These are phyloP conservation scores for Goniozus legneri DNA, from an alignment of 1,140 invertebrate genomes.

Conservation along the genomic window DNA sequence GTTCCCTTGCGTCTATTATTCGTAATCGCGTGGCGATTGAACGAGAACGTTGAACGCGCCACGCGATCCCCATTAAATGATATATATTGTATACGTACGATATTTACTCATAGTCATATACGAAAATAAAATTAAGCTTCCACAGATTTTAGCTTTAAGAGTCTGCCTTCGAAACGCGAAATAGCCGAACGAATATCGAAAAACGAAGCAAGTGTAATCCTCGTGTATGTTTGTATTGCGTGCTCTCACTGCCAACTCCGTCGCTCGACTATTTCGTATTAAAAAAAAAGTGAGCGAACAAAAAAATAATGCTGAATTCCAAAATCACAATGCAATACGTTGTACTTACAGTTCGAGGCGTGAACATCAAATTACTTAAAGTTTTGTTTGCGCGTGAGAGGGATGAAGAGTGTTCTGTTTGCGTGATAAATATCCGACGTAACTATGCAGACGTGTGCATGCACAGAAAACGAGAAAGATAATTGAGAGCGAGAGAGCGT, in stretches of 20 bases:
- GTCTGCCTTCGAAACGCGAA: slow-evolving; percentile 24
- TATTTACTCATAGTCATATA: slow-evolving; percentile 29
- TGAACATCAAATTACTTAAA: not conserved
- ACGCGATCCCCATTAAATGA: too few relatives aligned
- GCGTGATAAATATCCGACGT: too few relatives aligned
- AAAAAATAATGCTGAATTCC: slow-evolving; percentile 47
- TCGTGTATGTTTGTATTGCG: too few relatives aligned
- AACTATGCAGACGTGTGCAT: too few relatives aligned
- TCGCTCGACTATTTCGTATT: slow-evolving; percentile 36
- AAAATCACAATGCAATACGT: slow-evolving; percentile 52
- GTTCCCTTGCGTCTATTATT: too few relatives aligned
- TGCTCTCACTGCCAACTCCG: slow-evolving; percentile 43
- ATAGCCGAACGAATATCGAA: slow-evolving; percentile 25
- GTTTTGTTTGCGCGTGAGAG: slow-evolving; percentile 18
- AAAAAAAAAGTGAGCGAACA: too few relatives aligned
- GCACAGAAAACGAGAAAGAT: not conserved
- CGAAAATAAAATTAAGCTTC: slow-evolving; percentile 33
- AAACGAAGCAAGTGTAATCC: not conserved
- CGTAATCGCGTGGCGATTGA: too few relatives aligned
- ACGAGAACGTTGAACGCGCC: too few relatives aligned
- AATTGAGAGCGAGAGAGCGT: slow-evolving; percentile 13
- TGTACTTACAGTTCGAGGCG: slow-evolving; percentile 47
- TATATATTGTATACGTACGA: slow-evolving; percentile 28
- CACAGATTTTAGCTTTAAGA: slow-evolving; percentile 35
- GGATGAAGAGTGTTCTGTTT: slow-evolving; percentile 8